Percentiles rank a stretch among this genome's conserved stretches.
Evolutionary conservation across 2,888 invertebrate species (phyloP).

Genomic region (Nephrotoma guestfalica): DNA sequence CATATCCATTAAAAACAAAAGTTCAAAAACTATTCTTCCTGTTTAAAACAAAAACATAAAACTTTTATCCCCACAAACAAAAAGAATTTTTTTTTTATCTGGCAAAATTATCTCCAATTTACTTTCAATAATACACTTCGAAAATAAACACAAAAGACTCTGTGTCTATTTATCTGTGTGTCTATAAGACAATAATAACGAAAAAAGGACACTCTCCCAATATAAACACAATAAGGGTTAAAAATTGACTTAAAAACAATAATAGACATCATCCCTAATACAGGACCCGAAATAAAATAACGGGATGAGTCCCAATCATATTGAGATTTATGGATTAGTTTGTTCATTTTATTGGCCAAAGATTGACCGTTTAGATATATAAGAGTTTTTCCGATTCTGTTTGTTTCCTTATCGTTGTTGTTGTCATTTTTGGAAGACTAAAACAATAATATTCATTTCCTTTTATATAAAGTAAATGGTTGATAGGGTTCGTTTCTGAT

Average conservation of each 20-base stretch:
- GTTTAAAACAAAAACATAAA: background rate
- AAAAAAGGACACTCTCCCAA: background rate
- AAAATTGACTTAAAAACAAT: background rate
- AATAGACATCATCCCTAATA: background rate
- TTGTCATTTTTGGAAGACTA: background rate
- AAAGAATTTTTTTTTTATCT: background rate
- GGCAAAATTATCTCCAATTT: background rate
- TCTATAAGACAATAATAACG: background rate
- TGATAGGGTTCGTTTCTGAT: background rate
- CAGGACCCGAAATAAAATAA: background rate
- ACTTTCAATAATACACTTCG: background rate
- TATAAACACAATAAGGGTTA: background rate
- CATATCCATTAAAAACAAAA: background rate
- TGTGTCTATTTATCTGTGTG: background rate
- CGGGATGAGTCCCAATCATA: background rate
- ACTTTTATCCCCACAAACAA: background rate
- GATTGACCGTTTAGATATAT: slow-evolving; percentile 16
- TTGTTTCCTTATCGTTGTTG: background rate
- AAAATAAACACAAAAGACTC: background rate
- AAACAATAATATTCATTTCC: background rate
- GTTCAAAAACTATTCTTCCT: background rate
- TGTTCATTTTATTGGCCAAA: slow-evolving; percentile 16
- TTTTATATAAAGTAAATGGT: background rate
- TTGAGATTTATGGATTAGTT: slow-evolving; percentile 14
- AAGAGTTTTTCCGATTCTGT: background rate